Percentiles rank a stretch among this genome's conserved stretches.
phyloP scores from a whole-genome alignment of 2,113 vertebrate genomes.

The Fukomys damarensis region DNA sequence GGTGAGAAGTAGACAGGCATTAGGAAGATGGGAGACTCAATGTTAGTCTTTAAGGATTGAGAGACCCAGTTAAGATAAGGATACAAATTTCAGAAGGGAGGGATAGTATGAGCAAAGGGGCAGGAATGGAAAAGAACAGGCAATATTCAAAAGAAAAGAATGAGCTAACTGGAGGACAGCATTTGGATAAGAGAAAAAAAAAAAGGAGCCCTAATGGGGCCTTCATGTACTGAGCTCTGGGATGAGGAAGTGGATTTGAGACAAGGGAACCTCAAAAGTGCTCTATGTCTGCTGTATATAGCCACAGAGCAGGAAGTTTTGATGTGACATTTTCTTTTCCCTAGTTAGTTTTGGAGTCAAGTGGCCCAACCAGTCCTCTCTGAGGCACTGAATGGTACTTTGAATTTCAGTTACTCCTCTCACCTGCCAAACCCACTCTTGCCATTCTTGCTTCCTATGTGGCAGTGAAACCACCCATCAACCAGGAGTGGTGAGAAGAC shows the following conservation, averaged over 20 bases:
- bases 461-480: neutral
- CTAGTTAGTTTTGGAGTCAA: neutral
- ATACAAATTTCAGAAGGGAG: neutral
- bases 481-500: neutral
- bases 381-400: neutral
- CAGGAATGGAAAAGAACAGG: neutral
- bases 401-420: neutral
- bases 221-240: neutral
- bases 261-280: neutral
- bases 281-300: neutral
- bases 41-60: neutral
- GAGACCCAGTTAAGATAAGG: neutral
- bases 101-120: neutral
- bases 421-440: neutral
- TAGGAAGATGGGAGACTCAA: neutral
- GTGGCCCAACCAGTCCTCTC: neutral
- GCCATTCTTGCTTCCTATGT: neutral
- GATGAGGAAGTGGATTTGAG: neutral
- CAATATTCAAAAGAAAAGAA: neutral
- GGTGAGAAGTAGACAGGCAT: neutral
- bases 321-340: neutral
- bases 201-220: neutral
- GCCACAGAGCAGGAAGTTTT: neutral
- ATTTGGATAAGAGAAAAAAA: neutral
- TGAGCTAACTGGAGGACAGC: neutral